Evolutionary conservation across 1,140 invertebrate species (phyloP).

Genomic region (Zaprionus taronus): DNA sequence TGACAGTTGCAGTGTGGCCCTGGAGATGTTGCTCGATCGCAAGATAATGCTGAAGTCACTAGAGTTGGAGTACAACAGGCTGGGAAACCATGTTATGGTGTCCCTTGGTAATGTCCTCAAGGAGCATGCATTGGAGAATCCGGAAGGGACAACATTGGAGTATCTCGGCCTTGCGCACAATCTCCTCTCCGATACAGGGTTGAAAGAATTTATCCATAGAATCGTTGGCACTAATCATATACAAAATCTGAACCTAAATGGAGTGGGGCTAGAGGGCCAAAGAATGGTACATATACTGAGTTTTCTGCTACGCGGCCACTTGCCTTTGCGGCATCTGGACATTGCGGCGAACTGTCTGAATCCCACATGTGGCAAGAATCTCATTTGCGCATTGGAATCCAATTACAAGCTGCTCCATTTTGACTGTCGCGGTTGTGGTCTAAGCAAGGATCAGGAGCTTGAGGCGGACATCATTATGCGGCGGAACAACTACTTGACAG

Average conservation of each 20-base stretch:
- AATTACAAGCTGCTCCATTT: conserved; percentile 41
- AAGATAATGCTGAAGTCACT: conserved; percentile 37
- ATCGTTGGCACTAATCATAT: conserved; percentile 58
- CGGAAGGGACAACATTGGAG: conserved; percentile 16
- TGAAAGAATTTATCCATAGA: conserved; percentile 23
- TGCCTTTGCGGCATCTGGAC: conserved; percentile 47
- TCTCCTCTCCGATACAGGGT: conserved; percentile 18
- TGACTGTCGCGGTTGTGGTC: conserved; percentile 60
- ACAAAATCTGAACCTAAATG: conserved; percentile 47
- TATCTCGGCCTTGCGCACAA: conserved; percentile 71
- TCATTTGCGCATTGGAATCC: conserved; percentile 43
- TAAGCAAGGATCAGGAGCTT: conserved; percentile 51
- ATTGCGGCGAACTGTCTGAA: conserved; percentile 50
- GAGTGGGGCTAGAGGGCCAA: not conserved
- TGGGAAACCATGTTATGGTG: conserved; percentile 26
- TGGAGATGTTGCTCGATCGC: conserved; percentile 51
- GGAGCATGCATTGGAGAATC: not conserved
- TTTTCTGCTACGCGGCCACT: conserved; percentile 49
- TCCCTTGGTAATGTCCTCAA: conserved; percentile 47
- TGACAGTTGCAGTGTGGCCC: conserved; percentile 52
- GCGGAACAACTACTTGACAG: conserved; percentile 54
- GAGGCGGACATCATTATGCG: conserved; percentile 66
- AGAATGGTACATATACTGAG: conserved; percentile 6
- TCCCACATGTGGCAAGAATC: not conserved
- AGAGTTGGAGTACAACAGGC: conserved; percentile 63